A percentile compares a stretch with the other conserved stretches of the same genome.
Evolutionary conservation across 2,113 vertebrate genomes (phyloP).

Genomic region (Himantopus leucocephalus): DNA sequence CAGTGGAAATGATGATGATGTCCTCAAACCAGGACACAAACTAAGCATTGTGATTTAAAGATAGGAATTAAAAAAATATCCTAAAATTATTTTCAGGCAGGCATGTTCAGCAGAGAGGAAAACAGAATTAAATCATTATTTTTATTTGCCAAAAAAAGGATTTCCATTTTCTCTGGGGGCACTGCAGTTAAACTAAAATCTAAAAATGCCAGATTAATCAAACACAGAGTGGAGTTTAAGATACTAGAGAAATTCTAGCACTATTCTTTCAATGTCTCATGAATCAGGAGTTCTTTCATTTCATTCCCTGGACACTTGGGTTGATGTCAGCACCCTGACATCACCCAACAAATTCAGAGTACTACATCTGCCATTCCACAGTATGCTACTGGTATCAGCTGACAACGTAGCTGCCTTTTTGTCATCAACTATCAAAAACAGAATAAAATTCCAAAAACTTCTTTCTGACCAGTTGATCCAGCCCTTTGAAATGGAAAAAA

Average conservation of each 20-base stretch:
- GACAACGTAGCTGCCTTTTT: neutral
- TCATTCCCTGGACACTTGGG: neutral
- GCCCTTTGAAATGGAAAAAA: neutral
- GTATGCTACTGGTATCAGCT: neutral
- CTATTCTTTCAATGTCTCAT: neutral
- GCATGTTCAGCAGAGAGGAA: neutral
- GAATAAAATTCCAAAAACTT: neutral
- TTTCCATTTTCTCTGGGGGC: neutral
- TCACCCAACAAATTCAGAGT: neutral
- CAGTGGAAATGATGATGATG: neutral
- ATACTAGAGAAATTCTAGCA: neutral
- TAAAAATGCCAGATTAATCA: neutral
- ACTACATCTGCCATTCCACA: rapidly evolving
- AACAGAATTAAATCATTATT: neutral
- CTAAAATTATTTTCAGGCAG: neutral
- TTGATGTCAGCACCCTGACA: neutral
- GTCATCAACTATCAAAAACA: neutral
- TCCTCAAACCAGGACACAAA: neutral
- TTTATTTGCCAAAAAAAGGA: neutral
- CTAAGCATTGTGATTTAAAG: neutral
- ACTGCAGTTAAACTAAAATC: neutral
- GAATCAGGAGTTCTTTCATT: neutral
- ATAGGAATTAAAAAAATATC: neutral
- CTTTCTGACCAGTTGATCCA: neutral
- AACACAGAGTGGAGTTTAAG: neutral